A percentile compares a stretch with the other conserved stretches of the same genome.
These are phyloP conservation scores for Frieseomelitta varia DNA, from an alignment of 1,140 invertebrate species.

Conservation along the genomic window DNA sequence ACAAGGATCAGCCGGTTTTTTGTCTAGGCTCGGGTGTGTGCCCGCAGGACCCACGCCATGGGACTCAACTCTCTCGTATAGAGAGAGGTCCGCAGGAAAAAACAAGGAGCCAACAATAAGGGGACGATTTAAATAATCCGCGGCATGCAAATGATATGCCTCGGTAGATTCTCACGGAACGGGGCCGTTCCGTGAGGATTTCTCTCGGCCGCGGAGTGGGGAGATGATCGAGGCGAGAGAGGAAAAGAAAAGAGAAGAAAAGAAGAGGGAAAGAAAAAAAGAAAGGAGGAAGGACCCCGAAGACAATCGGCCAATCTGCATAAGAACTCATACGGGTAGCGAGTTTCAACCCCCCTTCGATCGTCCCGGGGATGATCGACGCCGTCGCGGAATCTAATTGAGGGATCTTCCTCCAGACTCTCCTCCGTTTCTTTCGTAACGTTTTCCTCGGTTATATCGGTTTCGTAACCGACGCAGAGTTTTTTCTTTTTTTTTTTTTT, in stretches of 20 bases:
- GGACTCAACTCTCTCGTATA: slow-evolving; percentile 16
- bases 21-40: slow-evolving; percentile 58
- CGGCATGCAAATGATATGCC: slow-evolving; percentile 72
- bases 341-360: slow-evolving; percentile 27
- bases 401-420: not conserved
- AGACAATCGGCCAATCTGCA: slow-evolving; percentile 73
- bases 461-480: not conserved
- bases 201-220: slow-evolving; percentile 3
- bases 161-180: slow-evolving; percentile 69
- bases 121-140: slow-evolving; percentile 76
- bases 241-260: not conserved
- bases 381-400: slow-evolving; percentile 18
- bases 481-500: no score
- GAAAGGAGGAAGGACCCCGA: slow-evolving; percentile 59
- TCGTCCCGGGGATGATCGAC: slow-evolving; percentile 52
- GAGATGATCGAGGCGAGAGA: slow-evolving; percentile 25
- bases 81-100: slow-evolving; percentile 59
- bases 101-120: slow-evolving; percentile 73
- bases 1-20: slow-evolving; percentile 60
- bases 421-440: not conserved
- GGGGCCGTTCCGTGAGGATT: not conserved
- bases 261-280: slow-evolving; percentile 31
- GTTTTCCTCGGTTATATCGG: not conserved
- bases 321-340: slow-evolving; percentile 59
- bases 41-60: slow-evolving; percentile 56